Conservation (phyloP, 2,113 vertebrate genomes). For the Dromiciops gliroides region DNA sequence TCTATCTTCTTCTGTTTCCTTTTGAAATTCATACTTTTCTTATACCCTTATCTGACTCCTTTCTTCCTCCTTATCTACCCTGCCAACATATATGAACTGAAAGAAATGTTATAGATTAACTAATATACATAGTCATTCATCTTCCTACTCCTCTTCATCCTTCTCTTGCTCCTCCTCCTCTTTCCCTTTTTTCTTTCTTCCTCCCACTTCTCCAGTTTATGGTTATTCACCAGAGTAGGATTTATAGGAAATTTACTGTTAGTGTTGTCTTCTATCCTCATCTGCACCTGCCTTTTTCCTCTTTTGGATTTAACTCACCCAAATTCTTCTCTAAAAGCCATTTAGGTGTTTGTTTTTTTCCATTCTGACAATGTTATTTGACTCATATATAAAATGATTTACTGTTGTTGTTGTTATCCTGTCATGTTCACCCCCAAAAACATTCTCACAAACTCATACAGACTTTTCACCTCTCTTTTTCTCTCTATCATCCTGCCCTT, state of each 20-base stretch:
- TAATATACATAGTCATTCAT: neutral
- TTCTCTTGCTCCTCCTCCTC: too few species aligned
- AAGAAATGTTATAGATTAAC: too few species aligned
- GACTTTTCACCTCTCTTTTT: slow-evolving; percentile 29
- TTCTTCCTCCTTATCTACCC: neutral
- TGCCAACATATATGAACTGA: neutral
- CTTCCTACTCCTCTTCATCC: neutral
- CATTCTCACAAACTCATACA: slow-evolving; percentile 39
- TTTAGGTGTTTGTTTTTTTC: neutral
- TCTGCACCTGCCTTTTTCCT: neutral
- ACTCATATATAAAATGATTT: neutral
- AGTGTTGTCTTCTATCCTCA: neutral
- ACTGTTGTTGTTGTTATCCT: neutral
- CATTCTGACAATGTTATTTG: neutral
- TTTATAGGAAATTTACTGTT: neutral
- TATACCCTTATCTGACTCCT: neutral
- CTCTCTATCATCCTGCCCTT: slow-evolving; percentile 32
- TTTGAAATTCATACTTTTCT: slow-evolving; percentile 9
- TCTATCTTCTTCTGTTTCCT: neutral
- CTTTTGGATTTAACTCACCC: neutral
- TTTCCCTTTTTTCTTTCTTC: too few species aligned
- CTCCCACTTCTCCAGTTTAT: neutral
- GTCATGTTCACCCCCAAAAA: neutral
- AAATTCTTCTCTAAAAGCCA: neutral
- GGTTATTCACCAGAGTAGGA: neutral